These are phyloP conservation scores for Cyclargus thomasi DNA, from an alignment of 1,140 invertebrate species.

Conservation along the genomic window DNA sequence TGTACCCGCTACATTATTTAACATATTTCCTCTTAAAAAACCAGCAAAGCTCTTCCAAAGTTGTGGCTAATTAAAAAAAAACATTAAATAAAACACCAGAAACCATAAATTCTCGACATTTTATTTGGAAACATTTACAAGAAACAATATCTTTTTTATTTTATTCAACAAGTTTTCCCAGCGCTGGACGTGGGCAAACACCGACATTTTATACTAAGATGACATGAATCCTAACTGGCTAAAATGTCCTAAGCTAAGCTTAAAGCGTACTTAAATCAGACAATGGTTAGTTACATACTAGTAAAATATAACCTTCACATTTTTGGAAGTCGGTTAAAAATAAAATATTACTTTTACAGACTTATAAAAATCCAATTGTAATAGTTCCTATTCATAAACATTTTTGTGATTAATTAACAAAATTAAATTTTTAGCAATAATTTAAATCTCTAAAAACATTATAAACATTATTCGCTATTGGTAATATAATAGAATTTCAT, in stretches of 20 bases:
- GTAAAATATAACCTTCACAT: no score
- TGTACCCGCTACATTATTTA: no score
- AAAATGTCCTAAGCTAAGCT: neutral
- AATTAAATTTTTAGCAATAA: neutral
- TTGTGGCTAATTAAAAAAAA: no score
- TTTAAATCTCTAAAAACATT: neutral
- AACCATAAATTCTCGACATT: conserved; percentile 69
- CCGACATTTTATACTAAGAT: conserved; percentile 25
- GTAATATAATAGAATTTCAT: neutral
- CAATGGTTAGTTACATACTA: neutral
- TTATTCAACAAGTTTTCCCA: conserved; percentile 35
- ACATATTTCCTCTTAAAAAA: no score
- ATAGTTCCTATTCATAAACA: neutral
- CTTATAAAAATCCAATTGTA: neutral
- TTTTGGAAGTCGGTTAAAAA: no score
- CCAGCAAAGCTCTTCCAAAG: no score
- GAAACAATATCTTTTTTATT: conserved; percentile 45
- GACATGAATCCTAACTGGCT: conserved; percentile 5
- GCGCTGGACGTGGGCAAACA: conserved; percentile 6
- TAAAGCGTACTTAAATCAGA: neutral
- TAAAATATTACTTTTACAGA: no score
- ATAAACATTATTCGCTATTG: neutral
- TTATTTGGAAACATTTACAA: conserved; percentile 73
- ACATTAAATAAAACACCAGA: conserved; percentile 42
- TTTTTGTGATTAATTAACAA: neutral